Evolutionary conservation across 2,888 invertebrate species (phyloP).

Genomic region (Oligia latruncula): DNA sequence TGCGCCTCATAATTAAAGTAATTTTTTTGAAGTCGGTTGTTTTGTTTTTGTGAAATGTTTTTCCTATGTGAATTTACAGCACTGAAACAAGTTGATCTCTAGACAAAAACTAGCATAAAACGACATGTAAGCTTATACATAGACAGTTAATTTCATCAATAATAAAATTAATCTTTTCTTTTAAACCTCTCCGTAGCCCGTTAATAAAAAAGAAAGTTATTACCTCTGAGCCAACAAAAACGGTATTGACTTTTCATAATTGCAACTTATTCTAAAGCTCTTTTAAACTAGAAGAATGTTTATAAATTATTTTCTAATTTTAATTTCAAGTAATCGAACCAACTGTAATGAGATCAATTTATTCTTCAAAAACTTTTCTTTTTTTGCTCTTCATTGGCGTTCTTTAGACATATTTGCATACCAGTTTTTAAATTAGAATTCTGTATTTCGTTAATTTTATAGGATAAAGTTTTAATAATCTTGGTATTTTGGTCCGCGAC

Average conservation of each 20-base stretch:
- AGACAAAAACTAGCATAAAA: neutral
- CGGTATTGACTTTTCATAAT: constrained; percentile 50
- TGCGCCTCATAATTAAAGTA: too few species aligned
- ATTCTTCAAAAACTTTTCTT: constrained; percentile 40
- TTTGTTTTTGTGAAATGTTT: neutral
- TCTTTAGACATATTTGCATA: constrained; percentile 42
- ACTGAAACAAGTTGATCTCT: neutral
- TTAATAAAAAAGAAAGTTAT: constrained; percentile 53
- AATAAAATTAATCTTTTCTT: constrained; percentile 30
- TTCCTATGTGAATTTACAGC: neutral
- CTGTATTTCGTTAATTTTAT: constrained; percentile 30
- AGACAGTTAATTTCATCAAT: constrained; percentile 7
- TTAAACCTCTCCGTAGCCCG: constrained; percentile 11
- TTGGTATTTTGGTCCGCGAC: neutral
- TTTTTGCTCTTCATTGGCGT: constrained; percentile 36
- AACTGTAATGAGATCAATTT: constrained; percentile 58
- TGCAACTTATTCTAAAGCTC: constrained; percentile 44
- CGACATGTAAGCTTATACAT: neutral
- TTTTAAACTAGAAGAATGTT: constrained; percentile 43
- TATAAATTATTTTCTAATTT: constrained; percentile 50
- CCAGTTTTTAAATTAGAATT: constrained; percentile 40
- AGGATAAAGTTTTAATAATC: constrained; percentile 19
- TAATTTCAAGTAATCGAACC: constrained; percentile 52
- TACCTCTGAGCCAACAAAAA: constrained; percentile 52
- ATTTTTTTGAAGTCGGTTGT: neutral